Conservation (phyloP, 1,140 invertebrate species). For the Bradynema listronoti region DNA sequence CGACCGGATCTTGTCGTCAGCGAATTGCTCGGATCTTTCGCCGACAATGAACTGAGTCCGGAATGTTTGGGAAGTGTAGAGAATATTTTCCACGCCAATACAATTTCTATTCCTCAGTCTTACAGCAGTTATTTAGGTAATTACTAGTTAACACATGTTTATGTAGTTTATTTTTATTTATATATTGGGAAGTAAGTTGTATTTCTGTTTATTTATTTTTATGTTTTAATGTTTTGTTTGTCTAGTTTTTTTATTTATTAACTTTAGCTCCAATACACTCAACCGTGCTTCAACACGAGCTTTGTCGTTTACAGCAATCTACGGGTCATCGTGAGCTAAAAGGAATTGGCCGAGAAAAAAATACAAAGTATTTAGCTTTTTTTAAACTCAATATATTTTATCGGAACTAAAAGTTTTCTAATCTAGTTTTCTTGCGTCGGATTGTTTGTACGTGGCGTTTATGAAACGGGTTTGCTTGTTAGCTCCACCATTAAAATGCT, state of each 20-base stretch:
- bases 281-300: constrained; percentile 32
- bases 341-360: not conserved
- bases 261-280: constrained; percentile 50
- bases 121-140: constrained; percentile 35
- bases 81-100: constrained; percentile 38
- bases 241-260: constrained; percentile 12
- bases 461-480: not conserved
- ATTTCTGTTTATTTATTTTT: not conserved
- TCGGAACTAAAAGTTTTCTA: not conserved
- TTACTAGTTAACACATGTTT: constrained; percentile 6
- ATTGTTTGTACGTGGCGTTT: constrained; percentile 41
- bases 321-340: not conserved
- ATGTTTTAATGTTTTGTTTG: not conserved
- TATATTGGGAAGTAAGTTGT: not conserved
- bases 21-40: constrained; percentile 92
- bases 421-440: no score
- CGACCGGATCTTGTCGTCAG: constrained; percentile 77
- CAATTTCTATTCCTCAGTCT: constrained; percentile 44
- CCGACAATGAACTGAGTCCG: constrained; percentile 95
- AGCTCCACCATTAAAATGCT: not conserved
- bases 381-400: not conserved
- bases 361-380: not conserved
- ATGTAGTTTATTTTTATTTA: constrained; percentile 14
- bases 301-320: not conserved
- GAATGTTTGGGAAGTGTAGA: constrained; percentile 91